Conservation (phyloP, 2,888 invertebrate genomes). For the Hemithea aestivaria region DNA sequence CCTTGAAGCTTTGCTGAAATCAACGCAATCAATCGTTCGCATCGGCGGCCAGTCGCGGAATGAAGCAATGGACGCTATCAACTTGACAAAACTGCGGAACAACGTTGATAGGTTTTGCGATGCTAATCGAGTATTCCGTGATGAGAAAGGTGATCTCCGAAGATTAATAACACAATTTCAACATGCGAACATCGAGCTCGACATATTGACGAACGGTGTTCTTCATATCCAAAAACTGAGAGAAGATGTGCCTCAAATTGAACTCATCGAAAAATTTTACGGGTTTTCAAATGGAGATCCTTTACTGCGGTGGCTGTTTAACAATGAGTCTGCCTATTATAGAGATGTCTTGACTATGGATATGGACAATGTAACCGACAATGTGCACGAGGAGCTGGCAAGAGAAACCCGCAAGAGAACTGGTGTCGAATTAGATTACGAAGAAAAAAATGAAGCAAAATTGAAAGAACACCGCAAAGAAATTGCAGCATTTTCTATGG, state of each 20-base stretch:
- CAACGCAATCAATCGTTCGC: constrained; percentile 80
- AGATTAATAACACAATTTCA: constrained; percentile 33
- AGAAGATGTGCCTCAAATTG: constrained; percentile 28
- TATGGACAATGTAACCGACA: constrained; percentile 18
- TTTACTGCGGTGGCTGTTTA: constrained; percentile 52
- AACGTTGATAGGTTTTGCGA: constrained; percentile 4
- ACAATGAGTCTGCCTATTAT: constrained; percentile 26
- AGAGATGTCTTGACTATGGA: constrained; percentile 21
- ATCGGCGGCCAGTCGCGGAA: constrained; percentile 84
- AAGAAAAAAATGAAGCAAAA: constrained; percentile 9
- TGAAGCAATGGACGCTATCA: constrained; percentile 59
- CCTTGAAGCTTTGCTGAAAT: constrained; percentile 81
- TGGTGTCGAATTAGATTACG: constrained; percentile 41
- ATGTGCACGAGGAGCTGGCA: constrained; percentile 26
- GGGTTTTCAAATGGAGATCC: constrained; percentile 27
- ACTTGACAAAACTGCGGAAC: constrained; percentile 55
- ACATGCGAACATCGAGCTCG: constrained; percentile 34
- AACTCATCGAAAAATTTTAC: constrained; percentile 32
- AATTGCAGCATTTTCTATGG: constrained; percentile 35
- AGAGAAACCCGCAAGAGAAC: constrained; percentile 33
- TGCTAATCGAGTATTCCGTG: constrained; percentile 31
- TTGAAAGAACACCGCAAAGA: constrained; percentile 12
- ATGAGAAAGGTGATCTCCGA: constrained; percentile 38
- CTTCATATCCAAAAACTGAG: constrained; percentile 27
- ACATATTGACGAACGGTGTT: constrained; percentile 44